A percentile compares a stretch with the other conserved stretches of the same genome.
phyloP scores from a whole-genome alignment of 2,113 vertebrate genomes.

The Actenoides lindsayi region DNA sequence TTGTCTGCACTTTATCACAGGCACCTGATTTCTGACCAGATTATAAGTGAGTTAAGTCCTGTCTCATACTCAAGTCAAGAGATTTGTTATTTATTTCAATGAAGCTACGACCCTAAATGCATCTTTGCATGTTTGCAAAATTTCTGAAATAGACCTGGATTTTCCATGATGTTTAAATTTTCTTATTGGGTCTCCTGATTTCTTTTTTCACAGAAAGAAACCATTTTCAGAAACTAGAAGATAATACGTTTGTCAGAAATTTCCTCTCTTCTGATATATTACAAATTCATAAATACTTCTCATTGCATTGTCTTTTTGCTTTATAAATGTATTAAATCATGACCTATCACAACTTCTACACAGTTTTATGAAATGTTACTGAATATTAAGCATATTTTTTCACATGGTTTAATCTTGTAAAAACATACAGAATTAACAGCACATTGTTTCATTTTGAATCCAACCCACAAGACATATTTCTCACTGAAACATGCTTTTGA shows the following conservation, averaged over 20 bases:
- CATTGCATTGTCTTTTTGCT: background rate
- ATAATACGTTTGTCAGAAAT: background rate
- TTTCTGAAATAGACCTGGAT: background rate
- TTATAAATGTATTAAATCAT: background rate
- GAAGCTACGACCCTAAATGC: background rate
- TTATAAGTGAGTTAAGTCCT: background rate
- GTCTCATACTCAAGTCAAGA: background rate
- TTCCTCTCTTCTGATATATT: background rate
- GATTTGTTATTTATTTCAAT: background rate
- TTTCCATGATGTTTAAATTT: background rate
- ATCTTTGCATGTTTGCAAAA: fast-evolving
- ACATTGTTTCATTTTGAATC: background rate
- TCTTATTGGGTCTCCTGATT: background rate
- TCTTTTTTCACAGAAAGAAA: background rate
- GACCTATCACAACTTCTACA: background rate
- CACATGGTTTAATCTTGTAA: background rate
- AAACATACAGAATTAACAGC: background rate
- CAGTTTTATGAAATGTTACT: background rate
- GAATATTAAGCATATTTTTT: background rate
- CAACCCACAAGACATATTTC: background rate
- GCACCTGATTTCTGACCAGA: background rate
- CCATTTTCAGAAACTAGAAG: background rate
- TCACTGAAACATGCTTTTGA: background rate
- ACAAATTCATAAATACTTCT: background rate
- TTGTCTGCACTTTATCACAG: background rate